Conservation (phyloP, 2,888 invertebrate species). For the Eupithecia subfuscata region DNA sequence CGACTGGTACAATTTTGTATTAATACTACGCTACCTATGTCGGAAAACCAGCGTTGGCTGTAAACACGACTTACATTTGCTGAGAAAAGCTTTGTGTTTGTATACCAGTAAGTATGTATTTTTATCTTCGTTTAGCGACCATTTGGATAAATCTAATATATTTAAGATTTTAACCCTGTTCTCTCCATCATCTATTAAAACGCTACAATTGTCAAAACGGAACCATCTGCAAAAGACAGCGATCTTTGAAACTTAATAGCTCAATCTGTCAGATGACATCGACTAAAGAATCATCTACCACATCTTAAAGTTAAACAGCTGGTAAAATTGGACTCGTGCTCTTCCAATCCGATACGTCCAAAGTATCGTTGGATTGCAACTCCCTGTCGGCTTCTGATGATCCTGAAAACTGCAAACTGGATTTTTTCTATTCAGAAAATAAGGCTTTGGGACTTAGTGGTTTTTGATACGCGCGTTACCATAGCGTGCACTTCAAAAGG, state of each 20-base stretch:
- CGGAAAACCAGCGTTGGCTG: background rate
- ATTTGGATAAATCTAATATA: background rate
- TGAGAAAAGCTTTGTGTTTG: background rate
- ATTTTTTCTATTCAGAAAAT: too few species aligned
- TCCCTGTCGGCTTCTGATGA: too few species aligned
- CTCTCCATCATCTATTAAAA: background rate
- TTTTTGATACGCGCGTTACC: too few species aligned
- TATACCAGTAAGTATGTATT: background rate
- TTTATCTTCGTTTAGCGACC: too few species aligned
- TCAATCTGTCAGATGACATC: constrained; percentile 42
- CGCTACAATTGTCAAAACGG: constrained; percentile 15
- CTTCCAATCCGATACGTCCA: too few species aligned
- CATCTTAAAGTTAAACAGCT: constrained; percentile 18
- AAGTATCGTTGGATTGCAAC: too few species aligned
- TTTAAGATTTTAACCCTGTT: background rate
- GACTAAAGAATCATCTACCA: constrained; percentile 39
- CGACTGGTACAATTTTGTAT: background rate
- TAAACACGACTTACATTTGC: background rate
- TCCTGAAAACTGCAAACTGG: too few species aligned
- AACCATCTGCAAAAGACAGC: constrained; percentile 35
- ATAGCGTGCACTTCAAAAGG: too few species aligned
- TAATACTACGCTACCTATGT: too few species aligned
- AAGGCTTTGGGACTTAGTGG: too few species aligned
- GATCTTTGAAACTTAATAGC: constrained; percentile 43
- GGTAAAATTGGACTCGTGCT: too few species aligned